Evolutionary conservation across 2,113 vertebrate species (phyloP).

Genomic region (Leucosticte australis): DNA sequence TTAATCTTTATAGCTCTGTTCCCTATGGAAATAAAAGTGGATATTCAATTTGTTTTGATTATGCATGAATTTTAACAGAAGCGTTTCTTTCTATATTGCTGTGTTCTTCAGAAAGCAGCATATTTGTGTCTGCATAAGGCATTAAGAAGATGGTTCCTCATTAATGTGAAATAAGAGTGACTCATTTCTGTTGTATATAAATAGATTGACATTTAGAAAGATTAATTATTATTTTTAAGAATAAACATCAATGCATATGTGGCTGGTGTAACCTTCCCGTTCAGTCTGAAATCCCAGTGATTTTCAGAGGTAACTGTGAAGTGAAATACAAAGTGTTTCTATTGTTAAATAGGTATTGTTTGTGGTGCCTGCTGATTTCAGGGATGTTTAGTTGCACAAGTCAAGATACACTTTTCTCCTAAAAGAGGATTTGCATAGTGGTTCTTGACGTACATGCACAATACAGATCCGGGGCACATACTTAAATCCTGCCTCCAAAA

Average conservation of each 20-base stretch:
- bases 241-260: not conserved
- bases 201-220: slow-evolving; percentile 36
- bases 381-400: not conserved
- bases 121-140: not conserved
- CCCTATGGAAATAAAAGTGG: slow-evolving; percentile 76
- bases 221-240: not conserved
- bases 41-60: slow-evolving; percentile 80
- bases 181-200: not conserved
- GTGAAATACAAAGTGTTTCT: not conserved
- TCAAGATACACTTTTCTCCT: not conserved
- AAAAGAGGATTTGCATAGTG: not conserved
- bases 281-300: not conserved
- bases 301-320: not conserved
- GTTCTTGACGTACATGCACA: not conserved
- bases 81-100: slow-evolving; percentile 1
- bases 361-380: not conserved
- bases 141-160: not conserved
- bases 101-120: not conserved
- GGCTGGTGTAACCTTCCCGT: not conserved
- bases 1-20: slow-evolving; percentile 75
- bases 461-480: not conserved
- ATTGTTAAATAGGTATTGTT: not conserved
- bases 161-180: slow-evolving; percentile 5
- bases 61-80: slow-evolving; percentile 66
- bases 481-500: not conserved